Percentiles rank a stretch among this genome's conserved stretches.
These are phyloP conservation scores for Tenthredo scrophulariae DNA, from an alignment of 2,888 invertebrate species.

Conservation along the genomic window DNA sequence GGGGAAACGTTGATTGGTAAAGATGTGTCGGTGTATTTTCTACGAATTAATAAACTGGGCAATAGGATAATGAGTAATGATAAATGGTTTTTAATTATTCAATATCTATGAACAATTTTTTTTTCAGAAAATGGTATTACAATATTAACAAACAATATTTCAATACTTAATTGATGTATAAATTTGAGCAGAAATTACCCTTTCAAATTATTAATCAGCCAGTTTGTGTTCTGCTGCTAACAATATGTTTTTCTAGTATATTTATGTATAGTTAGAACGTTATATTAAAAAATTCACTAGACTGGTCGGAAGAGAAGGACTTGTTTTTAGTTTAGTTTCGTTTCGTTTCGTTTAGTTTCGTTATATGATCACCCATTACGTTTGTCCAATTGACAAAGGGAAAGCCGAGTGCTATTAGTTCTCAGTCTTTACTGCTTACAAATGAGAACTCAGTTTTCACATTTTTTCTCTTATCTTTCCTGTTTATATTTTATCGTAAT, in stretches of 20 bases:
- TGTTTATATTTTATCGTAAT: neutral
- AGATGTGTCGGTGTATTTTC: slow-evolving; percentile 24
- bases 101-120: slow-evolving; percentile 67
- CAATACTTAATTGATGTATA: slow-evolving; percentile 56
- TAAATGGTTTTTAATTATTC: slow-evolving; percentile 59
- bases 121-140: slow-evolving; percentile 68
- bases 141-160: slow-evolving; percentile 57
- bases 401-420: neutral
- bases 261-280: neutral
- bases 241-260: neutral
- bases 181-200: slow-evolving; percentile 67
- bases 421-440: neutral
- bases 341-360: neutral
- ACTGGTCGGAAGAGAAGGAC: slow-evolving; percentile 27
- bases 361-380: neutral
- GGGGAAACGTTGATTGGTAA: neutral
- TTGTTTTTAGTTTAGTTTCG: neutral
- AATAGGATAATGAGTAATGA: slow-evolving; percentile 5
- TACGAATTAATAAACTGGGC: slow-evolving; percentile 41
- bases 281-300: slow-evolving; percentile 22
- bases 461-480: neutral
- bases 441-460: neutral
- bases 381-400: neutral
- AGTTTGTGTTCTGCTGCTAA: neutral
- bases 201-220: slow-evolving; percentile 53